These are phyloP conservation scores for Drosophila leontia DNA, from an alignment of 1,140 invertebrate species.

Conservation along the genomic window DNA sequence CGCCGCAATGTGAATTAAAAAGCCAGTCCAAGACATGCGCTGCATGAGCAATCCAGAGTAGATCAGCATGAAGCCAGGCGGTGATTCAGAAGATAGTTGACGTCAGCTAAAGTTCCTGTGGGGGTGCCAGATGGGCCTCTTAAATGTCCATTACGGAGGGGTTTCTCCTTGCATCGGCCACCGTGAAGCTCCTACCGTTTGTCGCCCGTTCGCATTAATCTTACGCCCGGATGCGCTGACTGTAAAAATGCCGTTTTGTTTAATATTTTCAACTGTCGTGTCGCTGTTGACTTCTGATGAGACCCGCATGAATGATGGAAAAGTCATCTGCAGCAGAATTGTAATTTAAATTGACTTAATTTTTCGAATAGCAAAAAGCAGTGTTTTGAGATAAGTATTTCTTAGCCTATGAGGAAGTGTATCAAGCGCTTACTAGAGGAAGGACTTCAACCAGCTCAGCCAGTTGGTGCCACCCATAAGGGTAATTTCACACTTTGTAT, in stretches of 20 bases:
- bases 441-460: background rate
- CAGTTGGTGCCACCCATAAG: background rate
- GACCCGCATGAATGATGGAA: slow-evolving; percentile 17
- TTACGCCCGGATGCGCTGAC: slow-evolving; percentile 12
- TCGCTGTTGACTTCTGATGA: slow-evolving; percentile 11
- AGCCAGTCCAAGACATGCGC: slow-evolving; percentile 47
- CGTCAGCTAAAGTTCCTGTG: slow-evolving; percentile 38
- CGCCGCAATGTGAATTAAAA: slow-evolving; percentile 65
- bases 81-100: slow-evolving; percentile 41
- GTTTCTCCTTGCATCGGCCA: slow-evolving; percentile 46
- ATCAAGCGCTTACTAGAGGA: background rate
- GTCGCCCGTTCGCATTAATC: slow-evolving; percentile 51
- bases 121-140: slow-evolving; percentile 58
- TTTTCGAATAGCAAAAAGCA: slow-evolving; percentile 1
- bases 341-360: slow-evolving; percentile 13
- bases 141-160: slow-evolving; percentile 63
- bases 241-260: slow-evolving; percentile 47
- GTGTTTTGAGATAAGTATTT: background rate
- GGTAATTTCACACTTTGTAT: slow-evolving; percentile 33
- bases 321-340: slow-evolving; percentile 12
- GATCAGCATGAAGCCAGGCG: slow-evolving; percentile 11
- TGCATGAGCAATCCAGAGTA: slow-evolving; percentile 60
- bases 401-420: background rate
- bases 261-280: background rate
- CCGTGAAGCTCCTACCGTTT: slow-evolving; percentile 18